phyloP scores from a whole-genome alignment of 2,888 invertebrate species.

The Drosophila emarginata region DNA sequence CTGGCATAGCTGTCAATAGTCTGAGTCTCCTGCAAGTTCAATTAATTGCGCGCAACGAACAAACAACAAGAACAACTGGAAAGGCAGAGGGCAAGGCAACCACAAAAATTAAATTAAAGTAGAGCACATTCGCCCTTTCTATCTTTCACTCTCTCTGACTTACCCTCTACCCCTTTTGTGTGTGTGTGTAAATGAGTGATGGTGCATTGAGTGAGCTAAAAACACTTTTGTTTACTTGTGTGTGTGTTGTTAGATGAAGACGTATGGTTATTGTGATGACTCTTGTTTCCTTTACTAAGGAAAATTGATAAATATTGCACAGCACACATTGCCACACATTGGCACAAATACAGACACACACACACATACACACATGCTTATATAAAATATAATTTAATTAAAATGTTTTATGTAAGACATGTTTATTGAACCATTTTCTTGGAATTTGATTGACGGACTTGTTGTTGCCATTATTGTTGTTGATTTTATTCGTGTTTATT shows the following conservation, averaged over 20 bases:
- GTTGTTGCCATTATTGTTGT: slow-evolving; percentile 40
- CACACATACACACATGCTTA: slow-evolving; percentile 34
- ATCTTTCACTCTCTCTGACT: background rate
- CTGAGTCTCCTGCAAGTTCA: slow-evolving; percentile 76
- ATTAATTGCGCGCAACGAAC: slow-evolving; percentile 79
- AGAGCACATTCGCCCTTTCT: slow-evolving; percentile 42
- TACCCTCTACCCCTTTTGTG: slow-evolving; percentile 19
- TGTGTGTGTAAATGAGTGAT: slow-evolving; percentile 66
- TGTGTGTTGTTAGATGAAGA: slow-evolving; percentile 63
- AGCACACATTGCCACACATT: slow-evolving; percentile 10
- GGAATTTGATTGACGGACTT: slow-evolving; percentile 69
- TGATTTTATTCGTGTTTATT: slow-evolving; percentile 66
- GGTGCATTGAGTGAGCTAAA: slow-evolving; percentile 70
- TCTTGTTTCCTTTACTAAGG: slow-evolving; percentile 47
- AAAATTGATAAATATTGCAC: slow-evolving; percentile 74
- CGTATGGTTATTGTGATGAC: slow-evolving; percentile 76
- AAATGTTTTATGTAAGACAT: slow-evolving; percentile 77
- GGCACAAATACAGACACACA: slow-evolving; percentile 11
- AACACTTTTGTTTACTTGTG: slow-evolving; percentile 62
- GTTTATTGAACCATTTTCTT: slow-evolving; percentile 73
- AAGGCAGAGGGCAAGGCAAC: slow-evolving; percentile 54
- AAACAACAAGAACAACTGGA: slow-evolving; percentile 52
- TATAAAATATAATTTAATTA: slow-evolving; percentile 73
- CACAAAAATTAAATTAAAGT: slow-evolving; percentile 81
- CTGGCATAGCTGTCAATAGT: slow-evolving; percentile 72